Evolutionary conservation across 2,797 vertebrate species (phyloP), one percentile per base, ranked within the genome.

Genomic region (Trachurus trachurus): DNA sequence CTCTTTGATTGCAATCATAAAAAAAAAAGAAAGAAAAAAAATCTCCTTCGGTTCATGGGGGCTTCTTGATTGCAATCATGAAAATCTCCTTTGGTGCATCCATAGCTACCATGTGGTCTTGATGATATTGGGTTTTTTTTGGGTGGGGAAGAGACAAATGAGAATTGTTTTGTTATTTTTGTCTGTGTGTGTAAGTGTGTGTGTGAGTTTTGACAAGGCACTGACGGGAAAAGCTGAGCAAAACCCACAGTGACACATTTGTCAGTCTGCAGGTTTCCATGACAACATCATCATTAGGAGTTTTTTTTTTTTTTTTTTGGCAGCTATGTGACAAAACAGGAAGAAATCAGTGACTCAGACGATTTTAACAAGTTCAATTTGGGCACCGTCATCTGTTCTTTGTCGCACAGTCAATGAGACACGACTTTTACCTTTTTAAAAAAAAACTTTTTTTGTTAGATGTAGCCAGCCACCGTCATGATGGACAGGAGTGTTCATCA

Each of bases 41-140:
- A 26, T 79, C 71, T 71, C 66, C 29, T 66, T 76, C 47, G 54
- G 49, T 75, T 62, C 52, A 40, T 59, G 34, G 68, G 68, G 47
- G 61, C 66, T 85, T 59, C 66, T 79, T 91, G 87, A 91, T 93
- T 92, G 89, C 89, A 91, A 87, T 92, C 76, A 89, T 74, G 66
- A 80, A 82, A 63, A 64, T 69, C 69, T 72, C 67, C 66, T 58
- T 59, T 66, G 59, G 72, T 78, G 77, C 74, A 81, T 83, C 82
- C 59, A 47, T 53, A 42, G 72, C 59, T 76, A 26, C 68, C 45
- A 40, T 54, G 76, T 78, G 64, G 56, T 74, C 57, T 72, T 78
- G 68, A 88, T 84, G 56, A 86, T 80, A 44, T 54, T 70, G 40
- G n/a, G n/a, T 26, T 26, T 26, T 26, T 26, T 26, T 31, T 66